Evolutionary conservation across 2,888 invertebrate species (phyloP), one percentile per base, ranked within the genome.

Genomic region (Mythimna albipuncta): DNA sequence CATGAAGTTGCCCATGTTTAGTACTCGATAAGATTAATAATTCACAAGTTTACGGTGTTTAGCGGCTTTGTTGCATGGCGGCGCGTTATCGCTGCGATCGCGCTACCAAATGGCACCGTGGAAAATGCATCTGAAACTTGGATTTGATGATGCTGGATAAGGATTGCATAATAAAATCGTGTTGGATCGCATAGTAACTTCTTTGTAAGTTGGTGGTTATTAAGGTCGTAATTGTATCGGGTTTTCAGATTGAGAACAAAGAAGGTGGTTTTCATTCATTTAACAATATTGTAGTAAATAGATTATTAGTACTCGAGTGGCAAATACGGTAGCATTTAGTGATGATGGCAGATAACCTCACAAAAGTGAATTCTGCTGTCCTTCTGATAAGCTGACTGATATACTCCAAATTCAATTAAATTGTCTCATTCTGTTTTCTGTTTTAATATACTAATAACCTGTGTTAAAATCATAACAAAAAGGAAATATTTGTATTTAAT

Each of bases 31-130:
- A 94, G 93, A 94, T 96, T 95, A 96, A 96, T 96, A 95, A 96
- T 96, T 95, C 95, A 96, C 95, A 93, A 94, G 95, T 95, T 95
- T 93, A 95, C 95, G 95, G 95, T 93, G 95, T 93, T 96, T 95
- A 95, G 94, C 87, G 90, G 90, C 90, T 89, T 90, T 93, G 94
- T 95, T 94, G 95, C 95, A 94, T 94, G 95, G 93, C 81, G 84
- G 87, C 85, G 89, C 88, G 87, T 87, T 95, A 95, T 95, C 95
- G 91, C 77, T 47, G 79, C 89, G 88, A 94, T 95, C 94, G 92
- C 87, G 84, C 83, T 75, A 88, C 89, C 90, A 91, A 94, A 93
- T 92, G 94, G 92, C 91, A 91, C 89, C 90, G 89, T 88, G 88
- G 89, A 90, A 90, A 90, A 91, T 93, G 92, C 92, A 93, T 91